Conservation (phyloP, 37 sponge, comb jelly and placozoan species). For the Cliona cf. orientalis region DNA sequence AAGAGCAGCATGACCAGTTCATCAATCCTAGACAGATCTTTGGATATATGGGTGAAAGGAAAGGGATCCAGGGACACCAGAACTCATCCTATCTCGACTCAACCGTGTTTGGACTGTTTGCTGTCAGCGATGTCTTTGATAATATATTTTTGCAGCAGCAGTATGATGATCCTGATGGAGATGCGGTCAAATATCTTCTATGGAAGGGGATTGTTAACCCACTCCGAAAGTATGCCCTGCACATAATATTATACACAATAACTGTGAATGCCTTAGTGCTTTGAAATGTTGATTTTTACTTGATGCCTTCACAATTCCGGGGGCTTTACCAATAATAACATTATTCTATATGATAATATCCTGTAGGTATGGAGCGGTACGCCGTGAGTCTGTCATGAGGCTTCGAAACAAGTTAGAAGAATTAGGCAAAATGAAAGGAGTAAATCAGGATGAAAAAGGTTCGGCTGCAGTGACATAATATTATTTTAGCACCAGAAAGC, state of each 20-base stretch:
- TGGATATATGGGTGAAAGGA: constrained; percentile 48
- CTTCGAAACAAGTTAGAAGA: constrained; percentile 58
- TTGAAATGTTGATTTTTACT: no score
- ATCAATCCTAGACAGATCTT: not conserved
- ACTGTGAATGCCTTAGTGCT: no score
- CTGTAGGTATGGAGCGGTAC: constrained; percentile 66
- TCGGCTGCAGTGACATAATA: no score
- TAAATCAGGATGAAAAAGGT: constrained; percentile 85
- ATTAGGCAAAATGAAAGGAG: constrained; percentile 75
- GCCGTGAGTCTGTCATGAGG: constrained; percentile 79
- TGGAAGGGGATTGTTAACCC: constrained; percentile 88
- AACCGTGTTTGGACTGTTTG: constrained; percentile 95
- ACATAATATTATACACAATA: no score
- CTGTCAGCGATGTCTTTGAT: constrained; percentile 81
- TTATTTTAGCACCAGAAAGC: no score
- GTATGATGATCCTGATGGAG: not conserved
- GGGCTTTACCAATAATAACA: not conserved
- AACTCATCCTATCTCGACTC: constrained; percentile 99
- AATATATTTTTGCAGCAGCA: constrained; percentile 37
- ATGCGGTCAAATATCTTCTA: constrained; percentile 35
- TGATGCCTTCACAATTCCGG: no score
- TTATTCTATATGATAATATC: no score
- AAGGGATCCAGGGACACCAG: constrained; percentile 95
- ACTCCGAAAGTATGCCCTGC: constrained; percentile 70
- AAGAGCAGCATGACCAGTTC: constrained; percentile 3